Evolutionary conservation across 2,113 vertebrate genomes (phyloP).

Genomic region (Axis porcinus): DNA sequence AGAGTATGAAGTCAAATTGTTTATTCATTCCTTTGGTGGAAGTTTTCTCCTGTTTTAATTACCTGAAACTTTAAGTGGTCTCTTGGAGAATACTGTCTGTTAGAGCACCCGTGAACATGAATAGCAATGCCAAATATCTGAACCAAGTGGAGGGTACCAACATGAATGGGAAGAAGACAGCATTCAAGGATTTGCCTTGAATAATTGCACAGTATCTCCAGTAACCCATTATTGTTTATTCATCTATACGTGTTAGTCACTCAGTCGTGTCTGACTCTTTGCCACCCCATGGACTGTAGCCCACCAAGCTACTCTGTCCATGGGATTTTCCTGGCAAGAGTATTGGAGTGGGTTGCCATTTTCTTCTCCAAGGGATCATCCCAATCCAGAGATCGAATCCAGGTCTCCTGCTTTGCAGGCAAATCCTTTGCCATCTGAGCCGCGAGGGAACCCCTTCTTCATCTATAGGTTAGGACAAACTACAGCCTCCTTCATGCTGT

Average conservation of each 20-base stretch:
- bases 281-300: not conserved
- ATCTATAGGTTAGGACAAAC: not conserved
- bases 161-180: not conserved
- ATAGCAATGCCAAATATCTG: not conserved
- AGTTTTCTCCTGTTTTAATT: not conserved
- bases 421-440: not conserved
- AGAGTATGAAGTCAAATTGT: not conserved
- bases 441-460: not conserved
- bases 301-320: not conserved
- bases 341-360: not conserved
- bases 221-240: not conserved
- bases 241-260: not conserved
- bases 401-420: not conserved
- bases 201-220: not conserved
- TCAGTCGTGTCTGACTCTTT: not conserved
- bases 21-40: not conserved
- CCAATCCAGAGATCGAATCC: not conserved
- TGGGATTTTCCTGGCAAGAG: not conserved
- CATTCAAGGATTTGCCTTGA: not conserved
- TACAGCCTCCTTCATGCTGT: not conserved
- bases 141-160: not conserved
- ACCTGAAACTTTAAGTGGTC: not conserved
- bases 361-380: not conserved
- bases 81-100: not conserved
- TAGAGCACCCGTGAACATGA: not conserved